Percentiles rank a stretch among this genome's conserved stretches.
Evolutionary conservation across 2,797 vertebrate species (phyloP).

Genomic region (Selene dorsalis): DNA sequence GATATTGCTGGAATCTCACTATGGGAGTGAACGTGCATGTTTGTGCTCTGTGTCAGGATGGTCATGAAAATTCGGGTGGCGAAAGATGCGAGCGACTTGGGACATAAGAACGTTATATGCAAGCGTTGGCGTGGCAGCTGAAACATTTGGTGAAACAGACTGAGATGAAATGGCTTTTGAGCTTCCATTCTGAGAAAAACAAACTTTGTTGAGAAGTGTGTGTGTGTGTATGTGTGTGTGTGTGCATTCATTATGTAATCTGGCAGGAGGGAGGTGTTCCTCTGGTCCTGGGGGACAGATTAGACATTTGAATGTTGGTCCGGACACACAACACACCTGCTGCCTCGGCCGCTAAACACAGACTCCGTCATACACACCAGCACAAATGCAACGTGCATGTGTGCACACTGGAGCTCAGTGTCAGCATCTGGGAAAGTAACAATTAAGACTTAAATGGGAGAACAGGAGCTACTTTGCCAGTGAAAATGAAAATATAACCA

Average conservation of each 20-base stretch:
- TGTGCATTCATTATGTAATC: slow-evolving; percentile 46
- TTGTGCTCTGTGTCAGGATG: slow-evolving; percentile 9
- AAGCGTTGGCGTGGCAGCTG: slow-evolving; percentile 23
- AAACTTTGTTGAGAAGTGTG: slow-evolving; percentile 32
- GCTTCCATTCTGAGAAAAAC: slow-evolving; percentile 36
- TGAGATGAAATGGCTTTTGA: slow-evolving; percentile 43
- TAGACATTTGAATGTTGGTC: slow-evolving; percentile 49
- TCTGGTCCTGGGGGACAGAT: slow-evolving; percentile 40
- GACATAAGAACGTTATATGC: slow-evolving; percentile 3
- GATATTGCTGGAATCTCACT: slow-evolving; percentile 10
- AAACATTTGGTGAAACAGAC: slow-evolving; percentile 37
- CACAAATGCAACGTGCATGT: not conserved
- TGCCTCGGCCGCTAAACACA: slow-evolving; percentile 35
- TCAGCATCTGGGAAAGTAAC: slow-evolving; percentile 18
- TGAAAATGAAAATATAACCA: slow-evolving; percentile 24
- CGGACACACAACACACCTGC: slow-evolving; percentile 48
- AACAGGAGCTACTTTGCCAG: slow-evolving; percentile 4
- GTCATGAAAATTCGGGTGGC: slow-evolving; percentile 17
- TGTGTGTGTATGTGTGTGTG: slow-evolving; percentile 5
- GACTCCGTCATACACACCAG: slow-evolving; percentile 10
- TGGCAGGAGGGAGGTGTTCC: slow-evolving; percentile 34
- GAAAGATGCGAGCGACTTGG: slow-evolving; percentile 8
- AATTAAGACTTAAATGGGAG: slow-evolving; percentile 21
- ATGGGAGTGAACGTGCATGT: slow-evolving; percentile 5
- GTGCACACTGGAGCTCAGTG: not conserved